phyloP scores from a whole-genome alignment of 2,113 vertebrate genomes.

The Glaucomys volans region DNA sequence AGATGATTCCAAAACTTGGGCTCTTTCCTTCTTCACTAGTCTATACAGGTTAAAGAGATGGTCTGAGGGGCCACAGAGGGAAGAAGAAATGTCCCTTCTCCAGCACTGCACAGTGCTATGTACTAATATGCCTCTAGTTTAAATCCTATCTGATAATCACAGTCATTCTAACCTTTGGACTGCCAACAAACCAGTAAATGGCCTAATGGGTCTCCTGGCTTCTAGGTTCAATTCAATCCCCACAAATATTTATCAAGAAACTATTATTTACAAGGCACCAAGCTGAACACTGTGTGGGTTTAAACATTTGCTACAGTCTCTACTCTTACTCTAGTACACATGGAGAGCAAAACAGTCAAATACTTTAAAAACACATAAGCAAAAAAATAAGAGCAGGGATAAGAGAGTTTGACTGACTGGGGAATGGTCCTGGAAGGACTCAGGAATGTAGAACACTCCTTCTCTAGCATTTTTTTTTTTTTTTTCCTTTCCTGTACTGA shows the following conservation, averaged over 20 bases:
- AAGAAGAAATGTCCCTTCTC: background rate
- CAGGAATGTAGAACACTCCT: background rate
- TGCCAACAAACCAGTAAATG: background rate
- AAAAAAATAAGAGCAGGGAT: background rate
- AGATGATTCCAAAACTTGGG: background rate
- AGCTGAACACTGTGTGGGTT: background rate
- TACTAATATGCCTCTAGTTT: background rate
- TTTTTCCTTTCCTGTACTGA: too few relatives aligned
- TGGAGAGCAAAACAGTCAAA: background rate
- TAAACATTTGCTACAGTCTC: background rate
- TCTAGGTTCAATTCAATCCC: slow-evolving; percentile 10
- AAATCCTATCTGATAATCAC: background rate
- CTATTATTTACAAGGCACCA: slow-evolving; percentile 3
- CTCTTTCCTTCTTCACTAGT: background rate
- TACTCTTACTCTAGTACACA: background rate
- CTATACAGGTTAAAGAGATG: background rate
- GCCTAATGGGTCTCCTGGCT: background rate
- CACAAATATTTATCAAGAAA: slow-evolving; percentile 41
- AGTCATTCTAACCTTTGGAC: background rate
- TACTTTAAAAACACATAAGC: background rate
- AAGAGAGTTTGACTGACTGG: background rate
- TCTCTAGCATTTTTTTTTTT: background rate
- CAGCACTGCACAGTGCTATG: background rate
- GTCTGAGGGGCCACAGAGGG: background rate
- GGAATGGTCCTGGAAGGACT: background rate